phyloP scores from a whole-genome alignment of 2,888 invertebrate genomes.

The Pelosia muscerda region DNA sequence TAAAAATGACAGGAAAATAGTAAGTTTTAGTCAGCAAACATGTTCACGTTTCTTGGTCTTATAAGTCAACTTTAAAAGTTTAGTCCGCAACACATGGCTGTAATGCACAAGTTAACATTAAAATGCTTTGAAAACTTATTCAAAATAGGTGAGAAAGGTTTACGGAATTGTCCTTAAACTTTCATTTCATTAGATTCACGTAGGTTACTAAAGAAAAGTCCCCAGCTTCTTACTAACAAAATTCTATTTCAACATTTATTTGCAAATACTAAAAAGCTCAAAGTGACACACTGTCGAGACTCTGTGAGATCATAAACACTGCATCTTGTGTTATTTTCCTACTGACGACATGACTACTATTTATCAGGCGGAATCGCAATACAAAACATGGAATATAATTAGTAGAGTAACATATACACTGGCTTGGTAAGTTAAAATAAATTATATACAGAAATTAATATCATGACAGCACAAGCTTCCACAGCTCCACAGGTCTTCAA shows the following conservation, averaged over 20 bases:
- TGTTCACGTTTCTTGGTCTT: slow-evolving; percentile 41
- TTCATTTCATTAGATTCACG: slow-evolving; percentile 37
- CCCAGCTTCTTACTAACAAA: slow-evolving; percentile 36
- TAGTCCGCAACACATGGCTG: slow-evolving; percentile 40
- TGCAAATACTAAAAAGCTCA: slow-evolving; percentile 38
- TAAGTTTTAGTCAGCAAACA: slow-evolving; percentile 49
- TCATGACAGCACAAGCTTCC: slow-evolving; percentile 39
- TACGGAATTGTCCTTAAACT: slow-evolving; percentile 21
- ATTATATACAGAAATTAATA: slow-evolving; percentile 48
- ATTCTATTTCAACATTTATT: slow-evolving; percentile 33
- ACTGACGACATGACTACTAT: slow-evolving; percentile 49
- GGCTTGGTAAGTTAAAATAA: slow-evolving; percentile 40
- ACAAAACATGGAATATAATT: slow-evolving; percentile 48
- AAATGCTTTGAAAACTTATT: slow-evolving; percentile 39
- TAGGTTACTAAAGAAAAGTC: slow-evolving; percentile 34
- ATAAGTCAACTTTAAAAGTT: slow-evolving; percentile 22
- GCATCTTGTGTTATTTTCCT: slow-evolving; percentile 46
- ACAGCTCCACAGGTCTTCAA: slow-evolving; percentile 15
- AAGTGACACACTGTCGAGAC: slow-evolving; percentile 43
- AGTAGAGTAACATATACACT: slow-evolving; percentile 46
- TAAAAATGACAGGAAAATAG: slow-evolving; percentile 53
- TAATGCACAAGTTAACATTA: slow-evolving; percentile 34
- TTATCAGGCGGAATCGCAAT: slow-evolving; percentile 53
- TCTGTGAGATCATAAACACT: slow-evolving; percentile 49
- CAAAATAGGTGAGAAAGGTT: slow-evolving; percentile 34